phyloP scores from a whole-genome alignment of 1,140 invertebrate genomes.

The Bombus picipes region DNA sequence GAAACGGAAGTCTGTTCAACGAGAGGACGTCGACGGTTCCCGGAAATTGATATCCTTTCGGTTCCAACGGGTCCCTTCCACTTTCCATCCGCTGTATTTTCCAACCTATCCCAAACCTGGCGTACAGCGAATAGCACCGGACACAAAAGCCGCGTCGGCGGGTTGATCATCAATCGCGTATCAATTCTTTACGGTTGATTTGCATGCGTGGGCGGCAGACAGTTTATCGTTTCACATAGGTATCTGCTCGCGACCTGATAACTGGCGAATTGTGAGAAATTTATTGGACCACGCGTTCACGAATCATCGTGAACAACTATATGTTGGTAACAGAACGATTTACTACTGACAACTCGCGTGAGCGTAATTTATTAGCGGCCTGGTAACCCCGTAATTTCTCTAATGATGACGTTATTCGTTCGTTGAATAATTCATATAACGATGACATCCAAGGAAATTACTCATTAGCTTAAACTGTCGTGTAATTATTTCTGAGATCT shows the following conservation, averaged over 20 bases:
- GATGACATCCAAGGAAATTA: neutral
- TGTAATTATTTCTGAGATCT: too few relatives aligned
- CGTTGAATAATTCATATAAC: neutral
- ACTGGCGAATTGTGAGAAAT: constrained; percentile 35
- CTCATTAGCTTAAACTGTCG: too few relatives aligned
- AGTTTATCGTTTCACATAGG: neutral
- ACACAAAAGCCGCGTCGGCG: neutral
- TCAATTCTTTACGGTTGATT: constrained; percentile 34
- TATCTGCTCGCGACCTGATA: neutral
- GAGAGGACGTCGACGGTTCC: neutral
- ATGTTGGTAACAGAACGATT: constrained; percentile 24
- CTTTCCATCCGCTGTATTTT: neutral
- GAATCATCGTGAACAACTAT: constrained; percentile 36
- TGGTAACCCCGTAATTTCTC: neutral
- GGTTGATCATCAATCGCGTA: neutral
- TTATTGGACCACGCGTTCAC: neutral
- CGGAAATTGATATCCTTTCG: constrained; percentile 43
- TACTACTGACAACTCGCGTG: neutral
- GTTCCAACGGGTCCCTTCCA: neutral
- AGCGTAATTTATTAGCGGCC: constrained; percentile 16
- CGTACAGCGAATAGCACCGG: too few relatives aligned
- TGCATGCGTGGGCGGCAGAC: neutral
- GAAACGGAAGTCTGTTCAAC: constrained; percentile 5
- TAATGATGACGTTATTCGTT: constrained; percentile 2
- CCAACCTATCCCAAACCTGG: neutral